Percentiles rank a stretch among this genome's conserved stretches.
These are phyloP conservation scores for Proisotoma minuta DNA, from an alignment of 2,888 invertebrate genomes.

Conservation along the genomic window DNA sequence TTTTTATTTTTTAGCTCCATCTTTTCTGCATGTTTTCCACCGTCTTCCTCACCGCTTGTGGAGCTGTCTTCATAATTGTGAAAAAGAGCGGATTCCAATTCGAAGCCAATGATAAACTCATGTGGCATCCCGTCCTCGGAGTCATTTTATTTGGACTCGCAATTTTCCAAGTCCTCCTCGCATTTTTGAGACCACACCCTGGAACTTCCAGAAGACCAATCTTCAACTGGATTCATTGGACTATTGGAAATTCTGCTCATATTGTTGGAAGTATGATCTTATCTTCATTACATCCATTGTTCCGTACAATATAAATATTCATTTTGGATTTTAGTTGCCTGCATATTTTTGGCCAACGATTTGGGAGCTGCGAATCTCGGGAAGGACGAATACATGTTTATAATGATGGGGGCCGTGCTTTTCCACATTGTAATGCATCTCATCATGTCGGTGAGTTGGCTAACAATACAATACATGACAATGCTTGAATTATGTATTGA, in stretches of 20 bases:
- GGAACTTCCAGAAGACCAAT: constrained; percentile 70
- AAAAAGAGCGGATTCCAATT: constrained; percentile 64
- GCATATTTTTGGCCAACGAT: constrained; percentile 86
- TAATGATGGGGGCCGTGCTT: constrained; percentile 80
- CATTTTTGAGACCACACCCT: constrained; percentile 79
- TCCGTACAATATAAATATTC: constrained; percentile 1
- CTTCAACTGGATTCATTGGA: constrained; percentile 91
- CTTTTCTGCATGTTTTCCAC: constrained; percentile 76
- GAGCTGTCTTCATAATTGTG: constrained; percentile 75
- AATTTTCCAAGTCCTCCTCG: constrained; percentile 82
- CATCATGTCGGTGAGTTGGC: constrained; percentile 70
- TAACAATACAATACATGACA: background rate
- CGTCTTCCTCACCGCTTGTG: constrained; percentile 71
- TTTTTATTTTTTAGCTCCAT: constrained; percentile 65
- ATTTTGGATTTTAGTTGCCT: constrained; percentile 64
- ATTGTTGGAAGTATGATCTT: constrained; percentile 71
- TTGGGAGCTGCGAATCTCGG: constrained; percentile 68
- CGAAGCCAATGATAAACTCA: constrained; percentile 7
- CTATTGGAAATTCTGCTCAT: constrained; percentile 79
- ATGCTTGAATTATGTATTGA: background rate
- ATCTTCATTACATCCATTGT: background rate
- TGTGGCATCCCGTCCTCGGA: constrained; percentile 60
- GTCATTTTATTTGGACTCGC: constrained; percentile 70
- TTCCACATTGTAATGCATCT: constrained; percentile 85
- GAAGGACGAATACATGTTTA: constrained; percentile 76